Evolutionary conservation across 2,113 vertebrate genomes (phyloP), one percentile per base, ranked within the genome.

Genomic region (Paraplagusia blochii): DNA sequence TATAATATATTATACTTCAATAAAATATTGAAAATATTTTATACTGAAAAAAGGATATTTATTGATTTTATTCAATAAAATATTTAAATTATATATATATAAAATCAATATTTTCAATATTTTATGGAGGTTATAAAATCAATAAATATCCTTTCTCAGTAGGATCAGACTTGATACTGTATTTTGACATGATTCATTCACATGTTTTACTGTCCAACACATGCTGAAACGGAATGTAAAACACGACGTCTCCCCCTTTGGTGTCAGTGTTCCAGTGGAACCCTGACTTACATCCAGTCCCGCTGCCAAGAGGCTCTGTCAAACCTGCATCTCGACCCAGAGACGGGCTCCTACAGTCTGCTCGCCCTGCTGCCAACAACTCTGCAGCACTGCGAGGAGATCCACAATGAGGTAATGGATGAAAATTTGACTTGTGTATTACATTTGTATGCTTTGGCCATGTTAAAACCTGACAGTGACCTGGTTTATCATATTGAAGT

Each of bases 401-500:
- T 94, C 81, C 96, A 99, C 88, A 98, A 96, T 14, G 96, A 99
- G 96, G 96, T 98, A 29, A n/a, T 58, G 12, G 7, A 39, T 44
- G 50, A 63, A 5, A 14, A 16, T 22, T 51, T 29, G 13, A 8
- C n/a, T 15, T 34, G 8, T 11, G 42, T 64, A 58, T 55, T 48
- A 47, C 39, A 40, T 42, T 14, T 16, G 5, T 58, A 33, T 47
- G 29, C 52, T 22, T 35, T n/a, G 34, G 14, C 34, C 2, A 36
- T 34, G 34, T 48, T 29, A 29, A 29, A 29, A 29, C 22, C 6
- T 29, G 22, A 29, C 22, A 29, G 22, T 29, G 3, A 29, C 22
- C 22, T 29, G 22, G 6, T 29, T 29, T 29, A 29, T n/a, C n/a
- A n/a, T 29, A 29, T 6, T 29, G 22, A 29, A 29, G 22, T 29